Evolutionary conservation across 2,888 invertebrate genomes (phyloP).

Genomic region (Odontomyia ornata): DNA sequence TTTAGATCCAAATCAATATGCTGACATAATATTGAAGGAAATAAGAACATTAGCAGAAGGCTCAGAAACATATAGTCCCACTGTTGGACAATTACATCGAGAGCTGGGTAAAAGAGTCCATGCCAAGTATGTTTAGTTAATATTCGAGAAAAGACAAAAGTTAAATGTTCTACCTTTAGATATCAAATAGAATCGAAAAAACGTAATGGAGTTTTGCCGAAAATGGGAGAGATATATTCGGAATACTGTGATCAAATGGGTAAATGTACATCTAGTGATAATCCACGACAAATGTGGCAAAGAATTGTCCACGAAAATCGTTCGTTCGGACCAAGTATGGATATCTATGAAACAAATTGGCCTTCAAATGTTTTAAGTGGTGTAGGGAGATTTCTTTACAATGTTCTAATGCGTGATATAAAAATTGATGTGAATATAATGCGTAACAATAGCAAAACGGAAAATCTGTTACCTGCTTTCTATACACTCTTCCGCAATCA

Average conservation of each 20-base stretch:
- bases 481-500: conserved; percentile 79
- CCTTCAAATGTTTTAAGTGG: conserved; percentile 70
- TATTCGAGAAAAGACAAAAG: not conserved
- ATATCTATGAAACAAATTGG: conserved; percentile 72
- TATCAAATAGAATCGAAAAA: conserved; percentile 74
- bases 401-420: conserved; percentile 84
- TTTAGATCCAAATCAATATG: conserved; percentile 69
- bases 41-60: conserved; percentile 76
- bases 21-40: conserved; percentile 75
- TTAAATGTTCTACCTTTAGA: conserved; percentile 56
- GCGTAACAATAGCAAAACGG: conserved; percentile 64
- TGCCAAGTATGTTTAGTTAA: conserved; percentile 60
- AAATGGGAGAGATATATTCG: conserved; percentile 70
- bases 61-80: conserved; percentile 82
- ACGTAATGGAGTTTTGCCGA: conserved; percentile 72
- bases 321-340: conserved; percentile 69
- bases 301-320: conserved; percentile 67
- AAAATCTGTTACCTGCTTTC: conserved; percentile 77
- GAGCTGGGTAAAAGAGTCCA: conserved; percentile 77
- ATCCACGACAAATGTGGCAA: conserved; percentile 80
- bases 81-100: conserved; percentile 71
- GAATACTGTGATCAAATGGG: conserved; percentile 75
- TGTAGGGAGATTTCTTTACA: conserved; percentile 86
- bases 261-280: conserved; percentile 62
- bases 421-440: conserved; percentile 82